Conservation (phyloP, 2,113 vertebrate genomes). For the Triplophysa siluroides region DNA sequence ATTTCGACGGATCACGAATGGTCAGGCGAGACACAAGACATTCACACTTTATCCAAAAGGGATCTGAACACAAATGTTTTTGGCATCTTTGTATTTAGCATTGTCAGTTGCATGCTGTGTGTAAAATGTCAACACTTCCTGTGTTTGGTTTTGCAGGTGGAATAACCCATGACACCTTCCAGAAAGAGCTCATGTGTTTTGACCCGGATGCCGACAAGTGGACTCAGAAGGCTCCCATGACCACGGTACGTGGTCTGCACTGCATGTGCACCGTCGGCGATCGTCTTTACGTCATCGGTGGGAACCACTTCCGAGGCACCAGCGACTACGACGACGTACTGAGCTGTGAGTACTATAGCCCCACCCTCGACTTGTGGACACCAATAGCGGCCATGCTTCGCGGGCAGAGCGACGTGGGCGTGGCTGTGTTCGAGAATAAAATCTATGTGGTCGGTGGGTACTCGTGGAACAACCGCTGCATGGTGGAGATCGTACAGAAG, state of each 20-base stretch:
- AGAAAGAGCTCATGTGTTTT: constrained; percentile 99
- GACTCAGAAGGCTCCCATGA: constrained; percentile 98
- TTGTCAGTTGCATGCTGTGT: no score
- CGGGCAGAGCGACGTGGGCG: constrained; percentile 97
- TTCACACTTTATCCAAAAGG: no score
- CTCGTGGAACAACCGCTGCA: constrained; percentile 99
- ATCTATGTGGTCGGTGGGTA: constrained; percentile 99
- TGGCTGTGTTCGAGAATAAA: constrained; percentile 96
- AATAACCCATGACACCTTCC: constrained; percentile 98
- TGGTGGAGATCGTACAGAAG: constrained; percentile 99
- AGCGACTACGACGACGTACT: constrained; percentile 98
- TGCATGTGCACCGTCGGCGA: constrained; percentile 99
- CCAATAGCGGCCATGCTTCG: constrained; percentile 96
- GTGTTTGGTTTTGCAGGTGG: constrained; percentile 78
- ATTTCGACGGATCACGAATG: no score
- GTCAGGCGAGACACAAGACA: no score
- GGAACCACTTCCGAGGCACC: constrained; percentile 98
- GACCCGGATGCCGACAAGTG: constrained; percentile 98
- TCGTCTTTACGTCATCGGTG: constrained; percentile 95
- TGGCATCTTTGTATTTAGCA: no score
- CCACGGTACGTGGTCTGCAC: constrained; percentile 95
- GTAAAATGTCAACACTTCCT: neutral
- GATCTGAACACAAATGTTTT: no score
- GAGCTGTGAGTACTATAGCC: constrained; percentile 98
- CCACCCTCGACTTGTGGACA: constrained; percentile 95